A percentile compares a stretch with the other conserved stretches of the same genome.
Conservation (phyloP, 1,140 invertebrate genomes). For the Apolygus lucorum region DNA sequence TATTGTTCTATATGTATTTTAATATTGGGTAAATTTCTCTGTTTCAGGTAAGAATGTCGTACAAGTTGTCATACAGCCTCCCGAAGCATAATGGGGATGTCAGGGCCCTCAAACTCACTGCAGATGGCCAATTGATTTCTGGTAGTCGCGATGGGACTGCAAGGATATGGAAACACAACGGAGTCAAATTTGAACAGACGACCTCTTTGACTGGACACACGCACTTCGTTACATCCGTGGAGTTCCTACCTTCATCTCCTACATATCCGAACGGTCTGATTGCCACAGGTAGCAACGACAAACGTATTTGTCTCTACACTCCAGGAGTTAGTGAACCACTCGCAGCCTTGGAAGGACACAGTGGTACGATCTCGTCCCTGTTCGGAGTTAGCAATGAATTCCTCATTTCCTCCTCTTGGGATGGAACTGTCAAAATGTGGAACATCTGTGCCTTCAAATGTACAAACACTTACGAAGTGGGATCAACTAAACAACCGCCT, state of each 20-base stretch:
- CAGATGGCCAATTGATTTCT: constrained; percentile 65
- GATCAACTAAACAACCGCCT: not conserved
- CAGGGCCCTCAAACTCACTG: constrained; percentile 55
- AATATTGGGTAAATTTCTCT: not conserved
- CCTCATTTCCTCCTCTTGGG: constrained; percentile 77
- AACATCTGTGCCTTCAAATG: constrained; percentile 32
- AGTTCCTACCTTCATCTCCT: constrained; percentile 57
- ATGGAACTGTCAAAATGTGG: constrained; percentile 78
- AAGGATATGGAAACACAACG: constrained; percentile 70
- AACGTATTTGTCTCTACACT: constrained; percentile 66
- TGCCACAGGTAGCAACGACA: constrained; percentile 83
- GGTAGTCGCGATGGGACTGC: constrained; percentile 79
- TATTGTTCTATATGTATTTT: no score
- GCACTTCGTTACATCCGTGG: constrained; percentile 76
- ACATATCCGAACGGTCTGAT: constrained; percentile 66
- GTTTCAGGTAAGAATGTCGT: constrained; percentile 35
- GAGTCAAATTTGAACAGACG: constrained; percentile 38
- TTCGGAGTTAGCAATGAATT: constrained; percentile 39
- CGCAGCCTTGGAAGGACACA: constrained; percentile 64
- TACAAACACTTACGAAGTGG: constrained; percentile 2
- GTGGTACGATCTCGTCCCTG: constrained; percentile 47
- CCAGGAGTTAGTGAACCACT: constrained; percentile 49
- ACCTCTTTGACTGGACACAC: constrained; percentile 51
- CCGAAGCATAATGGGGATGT: constrained; percentile 77
- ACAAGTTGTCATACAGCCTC: constrained; percentile 66